Evolutionary conservation across 2,113 vertebrate genomes (phyloP), one percentile per base, ranked within the genome.

Genomic region (Callopanchax toddi): DNA sequence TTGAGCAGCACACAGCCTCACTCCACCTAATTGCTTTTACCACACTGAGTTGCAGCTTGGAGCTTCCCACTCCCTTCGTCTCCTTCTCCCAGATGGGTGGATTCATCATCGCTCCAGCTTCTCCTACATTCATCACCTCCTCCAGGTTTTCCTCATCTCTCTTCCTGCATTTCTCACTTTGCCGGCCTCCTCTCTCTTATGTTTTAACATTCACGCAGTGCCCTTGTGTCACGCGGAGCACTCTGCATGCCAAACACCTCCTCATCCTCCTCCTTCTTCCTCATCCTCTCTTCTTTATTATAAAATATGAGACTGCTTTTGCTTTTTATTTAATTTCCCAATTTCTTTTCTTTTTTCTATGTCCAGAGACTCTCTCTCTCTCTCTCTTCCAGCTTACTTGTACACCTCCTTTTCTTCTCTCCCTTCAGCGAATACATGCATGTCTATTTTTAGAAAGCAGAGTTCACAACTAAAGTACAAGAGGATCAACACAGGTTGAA

Each of bases 171-270:
- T n/a, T 18, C 26, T 66, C 68, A 45, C 51, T 55, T 55, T 66
- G 12, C 59, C 52, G 57, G 66, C 40, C 46, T 72, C 40, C 46
- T 72, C 63, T 46, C 25, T 48, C 43, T n/a, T n/a, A n/a, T 60
- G 58, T 82, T 67, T 81, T 76, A 85, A 76, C 73, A 82, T 78
- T 89, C 81, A 75, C 34, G 36, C 81, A 78, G 81, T 86, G 79
- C 78, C 65, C 79, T 80, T 60, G 83, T 85, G 68, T 83, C 74
- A 67, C 20, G 42, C 65, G 12, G 39, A 55, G 18, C 51, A 60
- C 68, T 67, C 68, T 62, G 80, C 62, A 78, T 83, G 62, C 74
- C 71, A 45, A 82, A 69, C 53, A 52, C 57, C 50, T 75, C 68
- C 39, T 75, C 26, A 43, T 56, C 15, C 18, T 78, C 49, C 10